Percentiles rank a stretch among this genome's conserved stretches.
Evolutionary conservation across 2,113 vertebrate species (phyloP).

Genomic region (Barnardius zonarius): DNA sequence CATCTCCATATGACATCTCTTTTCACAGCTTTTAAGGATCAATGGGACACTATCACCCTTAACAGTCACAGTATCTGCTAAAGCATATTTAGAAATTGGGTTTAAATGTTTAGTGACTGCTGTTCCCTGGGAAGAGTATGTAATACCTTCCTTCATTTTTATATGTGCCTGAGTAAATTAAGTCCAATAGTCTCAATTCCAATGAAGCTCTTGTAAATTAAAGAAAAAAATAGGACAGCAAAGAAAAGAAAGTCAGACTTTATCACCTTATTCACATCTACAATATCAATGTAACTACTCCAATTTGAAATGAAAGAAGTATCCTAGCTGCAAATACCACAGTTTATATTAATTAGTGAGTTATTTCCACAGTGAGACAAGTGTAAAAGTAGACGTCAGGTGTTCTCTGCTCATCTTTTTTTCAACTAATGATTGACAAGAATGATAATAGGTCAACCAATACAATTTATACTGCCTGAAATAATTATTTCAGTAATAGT

Average conservation of each 20-base stretch:
- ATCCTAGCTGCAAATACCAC: not conserved
- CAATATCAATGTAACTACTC: not conserved
- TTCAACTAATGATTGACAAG: not conserved
- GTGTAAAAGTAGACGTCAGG: constrained; percentile 44
- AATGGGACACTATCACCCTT: not conserved
- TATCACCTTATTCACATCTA: not conserved
- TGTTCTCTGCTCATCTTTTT: not conserved
- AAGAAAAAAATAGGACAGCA: not conserved
- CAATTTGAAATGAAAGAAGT: not conserved
- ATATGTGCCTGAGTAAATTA: not conserved
- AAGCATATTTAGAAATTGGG: not conserved
- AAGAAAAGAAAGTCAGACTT: not conserved
- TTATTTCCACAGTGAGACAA: constrained; percentile 8
- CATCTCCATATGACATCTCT: not conserved
- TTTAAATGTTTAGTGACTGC: not conserved
- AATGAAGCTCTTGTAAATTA: not conserved
- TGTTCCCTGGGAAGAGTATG: not conserved
- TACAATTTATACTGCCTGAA: not conserved
- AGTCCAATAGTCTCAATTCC: not conserved
- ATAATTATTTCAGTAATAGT: not conserved
- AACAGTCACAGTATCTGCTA: not conserved
- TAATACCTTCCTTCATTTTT: not conserved
- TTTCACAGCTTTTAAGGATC: not conserved
- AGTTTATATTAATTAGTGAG: not conserved
- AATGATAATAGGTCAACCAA: not conserved